Evolutionary conservation across 2,797 vertebrate species (phyloP).

Genomic region (Staurois parvus): DNA sequence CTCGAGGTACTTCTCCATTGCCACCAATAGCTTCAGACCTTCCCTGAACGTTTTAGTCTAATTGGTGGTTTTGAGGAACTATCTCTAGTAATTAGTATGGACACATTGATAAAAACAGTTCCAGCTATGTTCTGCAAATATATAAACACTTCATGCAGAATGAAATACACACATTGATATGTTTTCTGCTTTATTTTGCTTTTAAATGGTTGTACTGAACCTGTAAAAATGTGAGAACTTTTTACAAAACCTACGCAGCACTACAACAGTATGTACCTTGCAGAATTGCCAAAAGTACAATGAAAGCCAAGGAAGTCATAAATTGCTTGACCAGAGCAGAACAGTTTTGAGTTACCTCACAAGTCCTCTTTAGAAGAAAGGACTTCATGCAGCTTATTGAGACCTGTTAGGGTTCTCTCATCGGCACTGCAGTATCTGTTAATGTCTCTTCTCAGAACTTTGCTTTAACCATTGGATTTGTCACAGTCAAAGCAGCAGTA

Average conservation of each 20-base stretch:
- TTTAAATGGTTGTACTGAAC: too few species aligned
- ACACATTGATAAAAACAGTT: too few species aligned
- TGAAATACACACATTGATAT: too few species aligned
- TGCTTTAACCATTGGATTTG: constrained; percentile 23
- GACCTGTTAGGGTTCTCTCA: constrained; percentile 11
- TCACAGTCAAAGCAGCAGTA: constrained; percentile 52
- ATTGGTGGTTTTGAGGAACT: too few species aligned
- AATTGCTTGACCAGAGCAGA: neutral
- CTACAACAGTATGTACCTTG: neutral
- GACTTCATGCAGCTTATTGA: constrained; percentile 5
- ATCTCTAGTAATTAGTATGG: too few species aligned
- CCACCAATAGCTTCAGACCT: too few species aligned
- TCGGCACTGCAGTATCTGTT: constrained; percentile 28
- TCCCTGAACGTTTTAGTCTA: too few species aligned
- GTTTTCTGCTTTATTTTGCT: neutral
- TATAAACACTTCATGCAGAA: too few species aligned
- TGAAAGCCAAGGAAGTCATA: constrained; percentile 36
- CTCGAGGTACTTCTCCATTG: too few species aligned
- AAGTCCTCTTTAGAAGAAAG: constrained; percentile 14
- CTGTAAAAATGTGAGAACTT: too few species aligned
- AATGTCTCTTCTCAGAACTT: neutral
- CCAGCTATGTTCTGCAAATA: too few species aligned
- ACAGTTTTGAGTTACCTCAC: constrained; percentile 37
- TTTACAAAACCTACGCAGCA: neutral
- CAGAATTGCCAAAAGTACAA: neutral